phyloP scores from a whole-genome alignment of 2,113 vertebrate genomes.

The Gymnorhina tibicen region DNA sequence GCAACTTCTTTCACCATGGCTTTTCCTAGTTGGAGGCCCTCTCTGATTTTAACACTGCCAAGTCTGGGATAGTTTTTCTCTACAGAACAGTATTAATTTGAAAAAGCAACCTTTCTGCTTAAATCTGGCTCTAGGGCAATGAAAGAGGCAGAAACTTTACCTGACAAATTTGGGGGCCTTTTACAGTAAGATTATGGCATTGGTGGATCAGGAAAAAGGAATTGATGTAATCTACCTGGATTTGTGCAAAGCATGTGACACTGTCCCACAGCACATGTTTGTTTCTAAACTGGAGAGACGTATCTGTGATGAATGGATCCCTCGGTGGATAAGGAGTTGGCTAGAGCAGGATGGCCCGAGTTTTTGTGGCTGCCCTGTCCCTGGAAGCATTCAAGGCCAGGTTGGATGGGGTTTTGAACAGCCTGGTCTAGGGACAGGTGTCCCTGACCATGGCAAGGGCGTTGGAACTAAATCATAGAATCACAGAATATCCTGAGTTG shows the following conservation, averaged over 20 bases:
- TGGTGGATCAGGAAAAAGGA: neutral
- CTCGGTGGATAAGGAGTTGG: accelerated
- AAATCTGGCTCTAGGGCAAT: neutral
- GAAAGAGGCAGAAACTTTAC: neutral
- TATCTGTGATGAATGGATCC: neutral
- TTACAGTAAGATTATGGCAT: neutral
- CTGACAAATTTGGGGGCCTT: neutral
- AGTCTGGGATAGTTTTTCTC: neutral
- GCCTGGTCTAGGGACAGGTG: neutral
- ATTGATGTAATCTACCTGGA: neutral
- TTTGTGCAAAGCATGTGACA: neutral
- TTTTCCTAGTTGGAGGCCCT: neutral
- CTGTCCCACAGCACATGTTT: neutral
- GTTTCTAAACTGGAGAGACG: neutral
- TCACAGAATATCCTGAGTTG: neutral
- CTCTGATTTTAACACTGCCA: neutral
- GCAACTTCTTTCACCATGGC: neutral
- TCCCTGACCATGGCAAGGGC: neutral
- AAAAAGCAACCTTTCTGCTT: neutral
- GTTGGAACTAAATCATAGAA: neutral
- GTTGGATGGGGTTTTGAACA: neutral
- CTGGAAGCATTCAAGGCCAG: neutral
- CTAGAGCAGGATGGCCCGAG: neutral
- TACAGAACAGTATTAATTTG: neutral
- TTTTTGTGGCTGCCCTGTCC: neutral